Percentiles rank a stretch among this genome's conserved stretches.
Evolutionary conservation across 2,113 vertebrate genomes (phyloP).

Genomic region (Forbesichthys papilliferus): DNA sequence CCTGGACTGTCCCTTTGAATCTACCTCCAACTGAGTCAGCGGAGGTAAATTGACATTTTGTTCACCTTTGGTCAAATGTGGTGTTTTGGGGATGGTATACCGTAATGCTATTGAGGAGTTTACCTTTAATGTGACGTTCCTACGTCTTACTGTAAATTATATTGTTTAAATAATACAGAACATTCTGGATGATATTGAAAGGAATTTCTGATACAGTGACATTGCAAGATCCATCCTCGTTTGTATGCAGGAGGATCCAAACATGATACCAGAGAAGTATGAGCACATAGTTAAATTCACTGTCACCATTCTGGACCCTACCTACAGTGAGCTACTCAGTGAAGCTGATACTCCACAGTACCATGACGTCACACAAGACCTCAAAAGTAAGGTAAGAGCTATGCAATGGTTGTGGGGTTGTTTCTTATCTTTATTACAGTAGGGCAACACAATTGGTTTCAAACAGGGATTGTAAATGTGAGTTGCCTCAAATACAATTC

Average conservation of each 20-base stretch:
- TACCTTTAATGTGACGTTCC: neutral
- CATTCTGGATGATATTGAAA: neutral
- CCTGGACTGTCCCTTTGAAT: slow-evolving; percentile 51
- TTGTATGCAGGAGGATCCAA: slow-evolving; percentile 62
- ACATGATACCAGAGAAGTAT: slow-evolving; percentile 68
- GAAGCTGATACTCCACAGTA: slow-evolving; percentile 72
- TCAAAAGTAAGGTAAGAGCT: slow-evolving; percentile 80
- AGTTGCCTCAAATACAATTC: neutral
- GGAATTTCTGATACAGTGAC: neutral
- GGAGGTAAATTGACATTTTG: slow-evolving; percentile 18
- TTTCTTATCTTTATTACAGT: neutral
- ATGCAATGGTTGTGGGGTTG: neutral
- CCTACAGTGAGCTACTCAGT: slow-evolving; percentile 74
- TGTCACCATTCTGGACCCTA: slow-evolving; percentile 80
- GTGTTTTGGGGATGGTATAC: neutral
- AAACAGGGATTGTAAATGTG: neutral
- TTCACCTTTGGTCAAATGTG: neutral
- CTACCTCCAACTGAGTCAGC: slow-evolving; percentile 41
- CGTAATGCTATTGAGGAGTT: neutral
- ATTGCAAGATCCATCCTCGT: slow-evolving; percentile 15
- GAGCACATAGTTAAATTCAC: slow-evolving; percentile 87
- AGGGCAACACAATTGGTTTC: neutral
- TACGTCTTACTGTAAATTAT: neutral
- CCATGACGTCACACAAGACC: slow-evolving; percentile 73
- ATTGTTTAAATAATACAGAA: too few species aligned